Base-by-base conservation (phyloP, 2,888 invertebrate genomes). In the Blastobasis adustella region DNA sequence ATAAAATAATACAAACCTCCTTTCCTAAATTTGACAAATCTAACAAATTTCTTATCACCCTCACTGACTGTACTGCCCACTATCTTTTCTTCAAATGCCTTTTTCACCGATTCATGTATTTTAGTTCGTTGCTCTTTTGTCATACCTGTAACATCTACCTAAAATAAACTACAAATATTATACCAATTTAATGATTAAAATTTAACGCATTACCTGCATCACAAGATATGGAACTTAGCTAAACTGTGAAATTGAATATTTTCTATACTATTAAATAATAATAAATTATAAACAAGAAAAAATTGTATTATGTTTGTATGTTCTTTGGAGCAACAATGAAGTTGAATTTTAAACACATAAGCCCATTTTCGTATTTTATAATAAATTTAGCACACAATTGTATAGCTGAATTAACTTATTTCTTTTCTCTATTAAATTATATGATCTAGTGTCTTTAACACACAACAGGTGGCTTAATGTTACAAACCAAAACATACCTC, bases 61-160 rank as follows among this genome's bases (percentile, higher is more conserved):
- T 81, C 78, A 6, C 89, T 90, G n/a, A 92, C 77, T 0, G 95
- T 96, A 56, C 92, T 91, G 56, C 93, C 93, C 4, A 92, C 82
- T 6, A 96, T 82, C 54, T 90, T 90, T 0, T 86, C 82, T 5
- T 90, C 90, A 69, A 92, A 95, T 0, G 91, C 83, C 52, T 90
- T 90, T 67, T 94, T 94, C 0, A 97, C 89, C 38, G 92, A 89
- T 56, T 91, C 89, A 71, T 97, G 96, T 48, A 96, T 91, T 63
- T 85, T 87, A 4, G 91, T 92, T 47, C 97, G 89, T 46, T 92
- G 88, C 38, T 93, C 92, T 69, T 96, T 96, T 38, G 90, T 84
- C 59, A 93, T 82, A 6, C 90, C 82, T 0, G 92, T 92, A 1
- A 93, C 94, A 59, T 93, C 91, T 55, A 93, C 82, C 82, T 92